These are phyloP conservation scores for Tenebrosternarchus preto DNA, from an alignment of 2,113 vertebrate species.

Conservation along the genomic window DNA sequence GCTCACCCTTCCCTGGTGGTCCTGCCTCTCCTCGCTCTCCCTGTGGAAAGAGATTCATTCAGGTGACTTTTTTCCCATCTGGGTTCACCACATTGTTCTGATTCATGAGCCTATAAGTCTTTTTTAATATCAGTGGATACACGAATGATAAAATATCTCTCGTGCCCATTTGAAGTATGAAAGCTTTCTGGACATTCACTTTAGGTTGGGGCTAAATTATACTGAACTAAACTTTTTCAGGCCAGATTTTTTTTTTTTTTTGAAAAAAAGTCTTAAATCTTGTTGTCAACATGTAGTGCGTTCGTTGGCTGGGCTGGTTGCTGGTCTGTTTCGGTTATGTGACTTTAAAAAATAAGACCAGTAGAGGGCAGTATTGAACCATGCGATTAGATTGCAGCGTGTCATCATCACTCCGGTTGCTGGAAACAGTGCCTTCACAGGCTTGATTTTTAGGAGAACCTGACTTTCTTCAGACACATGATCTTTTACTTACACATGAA, in stretches of 20 bases:
- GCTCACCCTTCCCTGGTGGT: conserved; percentile 86
- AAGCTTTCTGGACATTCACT: background rate
- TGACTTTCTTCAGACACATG: background rate
- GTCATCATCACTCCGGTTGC: background rate
- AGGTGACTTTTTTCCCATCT: background rate
- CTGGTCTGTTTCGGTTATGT: background rate
- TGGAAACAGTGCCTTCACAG: background rate
- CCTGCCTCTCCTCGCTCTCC: conserved; percentile 91
- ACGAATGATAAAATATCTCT: too few relatives aligned
- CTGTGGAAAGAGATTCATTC: conserved; percentile 64
- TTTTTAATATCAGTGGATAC: background rate
- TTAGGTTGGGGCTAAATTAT: background rate
- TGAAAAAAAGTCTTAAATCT: too few relatives aligned
- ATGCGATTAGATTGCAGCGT: background rate
- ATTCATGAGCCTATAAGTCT: background rate
- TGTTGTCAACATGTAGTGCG: background rate
- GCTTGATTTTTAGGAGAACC: background rate
- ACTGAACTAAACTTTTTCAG: background rate
- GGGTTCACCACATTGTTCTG: background rate
- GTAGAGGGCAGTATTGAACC: conserved; percentile 19
- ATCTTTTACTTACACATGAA: background rate
- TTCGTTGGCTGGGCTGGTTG: background rate
- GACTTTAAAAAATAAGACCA: background rate
- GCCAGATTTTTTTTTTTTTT: background rate
- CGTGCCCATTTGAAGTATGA: too few relatives aligned